Percentiles rank a stretch among this genome's conserved stretches.
Evolutionary conservation across 2,113 vertebrate genomes (phyloP).

Genomic region (Felis catus): F.catus_Fca126_mat1.0 CM031413.1:123611001-123611500

Average conservation of each 20-base stretch:
- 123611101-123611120: too few species aligned
- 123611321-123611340: background rate
- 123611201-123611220: background rate
- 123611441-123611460: background rate
- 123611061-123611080: too few species aligned
- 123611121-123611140: background rate
- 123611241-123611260: background rate
- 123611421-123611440: background rate
- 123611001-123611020: too few species aligned
- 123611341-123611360: background rate
- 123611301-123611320: background rate
- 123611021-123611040: too few species aligned
- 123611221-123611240: background rate
- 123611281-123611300: background rate
- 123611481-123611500: background rate
- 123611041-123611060: too few species aligned
- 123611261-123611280: background rate
- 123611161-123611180: background rate
- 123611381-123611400: background rate
- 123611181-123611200: background rate
- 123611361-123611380: background rate
- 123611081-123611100: too few species aligned
- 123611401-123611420: background rate
- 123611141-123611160: background rate
- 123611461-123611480: background rate